Percentiles rank a stretch among this genome's conserved stretches.
phyloP scores from a whole-genome alignment of 2,888 invertebrate species.

The Archips crataeganus region DNA sequence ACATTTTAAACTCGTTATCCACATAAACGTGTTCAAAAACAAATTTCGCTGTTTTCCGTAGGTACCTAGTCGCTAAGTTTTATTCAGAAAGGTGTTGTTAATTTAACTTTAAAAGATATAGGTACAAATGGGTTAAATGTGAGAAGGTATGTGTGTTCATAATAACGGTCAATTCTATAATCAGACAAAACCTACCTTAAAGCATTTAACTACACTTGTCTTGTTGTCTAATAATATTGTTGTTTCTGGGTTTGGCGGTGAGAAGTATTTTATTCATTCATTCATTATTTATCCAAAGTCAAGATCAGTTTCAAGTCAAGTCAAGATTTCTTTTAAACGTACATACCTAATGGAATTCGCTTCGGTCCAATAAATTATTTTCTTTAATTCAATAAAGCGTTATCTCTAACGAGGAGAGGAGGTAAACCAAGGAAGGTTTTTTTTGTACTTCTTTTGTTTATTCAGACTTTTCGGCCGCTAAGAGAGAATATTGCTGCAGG shows the following conservation, averaged over 20 bases:
- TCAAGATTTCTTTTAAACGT: background rate
- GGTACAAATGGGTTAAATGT: no score
- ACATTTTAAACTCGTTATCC: conserved; percentile 6
- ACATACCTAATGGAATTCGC: background rate
- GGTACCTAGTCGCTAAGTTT: no score
- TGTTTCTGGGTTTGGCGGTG: background rate
- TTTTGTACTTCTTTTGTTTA: conserved; percentile 1
- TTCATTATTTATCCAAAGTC: background rate
- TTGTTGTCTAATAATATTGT: no score
- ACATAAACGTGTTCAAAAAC: background rate
- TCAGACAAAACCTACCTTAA: no score
- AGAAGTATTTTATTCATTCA: background rate
- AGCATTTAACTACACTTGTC: no score
- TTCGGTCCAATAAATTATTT: conserved; percentile 4
- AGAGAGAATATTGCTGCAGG: background rate
- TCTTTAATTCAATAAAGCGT: background rate
- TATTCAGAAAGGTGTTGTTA: background rate
- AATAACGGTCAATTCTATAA: no score
- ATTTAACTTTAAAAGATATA: background rate
- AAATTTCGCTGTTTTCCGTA: background rate
- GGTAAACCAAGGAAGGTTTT: background rate
- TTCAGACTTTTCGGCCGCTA: background rate
- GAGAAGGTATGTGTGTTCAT: no score
- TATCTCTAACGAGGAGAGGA: conserved; percentile 17
- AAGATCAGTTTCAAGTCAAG: no score